These are phyloP conservation scores for Idaea straminata DNA, from an alignment of 2,888 invertebrate genomes.

Conservation along the genomic window DNA sequence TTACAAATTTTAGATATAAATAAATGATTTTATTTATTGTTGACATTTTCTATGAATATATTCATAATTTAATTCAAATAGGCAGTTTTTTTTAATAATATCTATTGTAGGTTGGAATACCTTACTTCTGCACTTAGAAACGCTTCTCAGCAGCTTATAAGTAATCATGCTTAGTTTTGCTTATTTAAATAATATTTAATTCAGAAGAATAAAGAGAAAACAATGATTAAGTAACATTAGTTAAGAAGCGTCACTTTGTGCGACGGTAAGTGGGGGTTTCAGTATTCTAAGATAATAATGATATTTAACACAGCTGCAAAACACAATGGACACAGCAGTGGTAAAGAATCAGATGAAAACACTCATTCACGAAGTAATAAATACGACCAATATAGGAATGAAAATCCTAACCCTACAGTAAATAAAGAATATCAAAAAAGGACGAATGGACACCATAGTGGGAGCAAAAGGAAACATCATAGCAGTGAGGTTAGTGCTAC, in stretches of 20 bases:
- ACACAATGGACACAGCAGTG: conserved; percentile 62
- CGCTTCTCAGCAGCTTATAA: background rate
- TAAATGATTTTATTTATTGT: background rate
- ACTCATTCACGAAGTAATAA: conserved; percentile 38
- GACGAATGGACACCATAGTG: conserved; percentile 58
- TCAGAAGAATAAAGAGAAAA: background rate
- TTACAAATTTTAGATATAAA: background rate
- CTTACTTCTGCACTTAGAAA: background rate
- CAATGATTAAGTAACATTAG: background rate
- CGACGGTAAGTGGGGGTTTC: background rate
- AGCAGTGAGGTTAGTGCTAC: conserved; percentile 63
- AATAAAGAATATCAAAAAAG: conserved; percentile 28
- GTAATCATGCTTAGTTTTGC: too few species aligned
- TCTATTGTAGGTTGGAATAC: background rate
- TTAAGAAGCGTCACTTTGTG: background rate
- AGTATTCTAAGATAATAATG: background rate
- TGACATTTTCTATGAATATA: background rate
- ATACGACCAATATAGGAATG: conserved; percentile 39
- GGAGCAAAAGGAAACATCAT: conserved; percentile 58
- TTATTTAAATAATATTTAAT: too few species aligned
- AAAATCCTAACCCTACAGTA: conserved; percentile 34
- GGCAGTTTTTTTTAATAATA: conserved; percentile 19
- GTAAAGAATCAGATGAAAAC: conserved; percentile 60
- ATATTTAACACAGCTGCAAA: conserved; percentile 46
- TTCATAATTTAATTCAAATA: conserved; percentile 4